Percentiles rank a stretch among this genome's conserved stretches.
These are phyloP conservation scores for Drosophila putrida DNA, from an alignment of 2,888 invertebrate species.

Conservation along the genomic window DNA sequence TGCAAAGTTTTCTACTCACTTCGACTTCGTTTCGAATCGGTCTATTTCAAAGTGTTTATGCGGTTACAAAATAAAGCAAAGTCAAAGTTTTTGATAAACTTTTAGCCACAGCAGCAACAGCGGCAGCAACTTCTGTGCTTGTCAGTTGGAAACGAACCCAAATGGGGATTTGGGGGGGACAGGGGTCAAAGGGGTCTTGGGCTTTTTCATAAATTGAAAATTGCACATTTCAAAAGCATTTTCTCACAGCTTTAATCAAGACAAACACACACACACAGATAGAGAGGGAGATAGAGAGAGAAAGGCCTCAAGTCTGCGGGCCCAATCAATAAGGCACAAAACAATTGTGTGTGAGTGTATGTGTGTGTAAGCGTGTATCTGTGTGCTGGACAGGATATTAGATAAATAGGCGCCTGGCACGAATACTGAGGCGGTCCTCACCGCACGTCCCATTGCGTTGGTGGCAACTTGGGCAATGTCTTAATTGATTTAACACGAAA, in stretches of 20 bases:
- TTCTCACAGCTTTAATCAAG: conserved; percentile 58
- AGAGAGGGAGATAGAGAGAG: conserved; percentile 12
- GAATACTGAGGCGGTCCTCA: conserved; percentile 40
- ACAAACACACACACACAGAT: conserved; percentile 18
- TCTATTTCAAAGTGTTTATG: conserved; percentile 80
- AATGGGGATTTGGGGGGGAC: neutral
- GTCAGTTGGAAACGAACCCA: conserved; percentile 56
- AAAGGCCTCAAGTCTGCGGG: conserved; percentile 19
- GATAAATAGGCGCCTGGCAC: conserved; percentile 74
- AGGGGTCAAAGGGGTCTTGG: neutral
- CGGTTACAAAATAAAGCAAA: conserved; percentile 76
- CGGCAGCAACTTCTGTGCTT: conserved; percentile 67
- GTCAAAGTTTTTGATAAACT: conserved; percentile 73
- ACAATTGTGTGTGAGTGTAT: conserved; percentile 41
- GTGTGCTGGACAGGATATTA: conserved; percentile 61
- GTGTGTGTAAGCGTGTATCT: conserved; percentile 17
- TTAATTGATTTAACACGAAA: conserved; percentile 81
- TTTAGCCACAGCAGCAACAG: conserved; percentile 55
- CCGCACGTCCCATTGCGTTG: conserved; percentile 57
- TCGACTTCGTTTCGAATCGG: conserved; percentile 55
- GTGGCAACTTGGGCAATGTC: conserved; percentile 68
- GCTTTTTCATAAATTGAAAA: conserved; percentile 71
- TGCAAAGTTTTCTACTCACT: conserved; percentile 59
- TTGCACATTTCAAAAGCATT: conserved; percentile 60
- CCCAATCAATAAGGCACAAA: conserved; percentile 66